Percentiles rank a stretch among this genome's conserved stretches.
phyloP scores from a whole-genome alignment of 2,888 invertebrate species.

The Eupeodes latifasciatus region DNA sequence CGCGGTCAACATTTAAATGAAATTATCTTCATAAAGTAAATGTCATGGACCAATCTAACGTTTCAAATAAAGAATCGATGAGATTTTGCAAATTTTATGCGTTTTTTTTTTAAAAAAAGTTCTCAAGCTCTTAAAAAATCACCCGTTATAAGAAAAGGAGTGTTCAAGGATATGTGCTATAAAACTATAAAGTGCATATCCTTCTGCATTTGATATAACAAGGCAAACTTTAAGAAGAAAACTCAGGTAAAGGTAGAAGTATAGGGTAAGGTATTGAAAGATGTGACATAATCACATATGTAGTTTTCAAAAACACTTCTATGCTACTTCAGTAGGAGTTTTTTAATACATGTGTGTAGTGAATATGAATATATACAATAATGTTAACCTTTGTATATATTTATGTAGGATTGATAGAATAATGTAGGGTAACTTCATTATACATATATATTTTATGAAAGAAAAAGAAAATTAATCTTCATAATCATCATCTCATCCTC shows the following conservation, averaged over 20 bases:
- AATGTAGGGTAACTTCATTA: constrained; percentile 9
- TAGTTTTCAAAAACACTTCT: constrained; percentile 16
- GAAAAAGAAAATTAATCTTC: constrained; percentile 26
- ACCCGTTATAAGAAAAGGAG: background rate
- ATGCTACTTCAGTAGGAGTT: background rate
- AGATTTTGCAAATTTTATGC: too few species aligned
- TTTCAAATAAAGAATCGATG: too few species aligned
- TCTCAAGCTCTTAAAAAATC: too few species aligned
- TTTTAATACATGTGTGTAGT: background rate
- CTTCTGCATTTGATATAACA: background rate
- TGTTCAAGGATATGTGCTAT: background rate
- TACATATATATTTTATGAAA: constrained; percentile 9
- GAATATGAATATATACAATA: too few species aligned
- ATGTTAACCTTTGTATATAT: background rate
- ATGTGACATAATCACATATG: constrained; percentile 18
- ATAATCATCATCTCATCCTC: background rate
- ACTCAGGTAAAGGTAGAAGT: background rate
- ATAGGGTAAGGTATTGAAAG: constrained; percentile 21
- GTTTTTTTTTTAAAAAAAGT: too few species aligned
- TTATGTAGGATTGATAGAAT: constrained; percentile 2
- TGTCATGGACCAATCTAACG: too few species aligned
- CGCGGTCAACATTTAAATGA: too few species aligned
- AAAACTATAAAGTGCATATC: constrained; percentile 18
- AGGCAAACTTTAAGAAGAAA: constrained; percentile 19
- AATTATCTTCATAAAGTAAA: too few species aligned